Percentiles rank a stretch among this genome's conserved stretches.
phyloP scores from a whole-genome alignment of 2,888 invertebrate species.

The Lissonota sp. region DNA sequence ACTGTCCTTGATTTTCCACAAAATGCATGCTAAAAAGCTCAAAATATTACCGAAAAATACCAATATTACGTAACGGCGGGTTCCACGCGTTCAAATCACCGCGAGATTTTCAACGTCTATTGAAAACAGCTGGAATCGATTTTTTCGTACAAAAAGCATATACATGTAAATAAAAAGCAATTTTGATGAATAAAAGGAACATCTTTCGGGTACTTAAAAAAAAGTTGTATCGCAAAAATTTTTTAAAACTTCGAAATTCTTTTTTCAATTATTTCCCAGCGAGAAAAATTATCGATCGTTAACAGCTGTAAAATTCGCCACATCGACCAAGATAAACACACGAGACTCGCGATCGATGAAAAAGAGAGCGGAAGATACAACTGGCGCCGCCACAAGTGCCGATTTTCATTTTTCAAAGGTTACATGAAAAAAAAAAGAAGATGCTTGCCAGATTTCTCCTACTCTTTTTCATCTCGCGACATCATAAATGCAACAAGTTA shows the following conservation, averaged over 20 bases:
- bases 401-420: too few species aligned
- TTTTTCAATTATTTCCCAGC: too few species aligned
- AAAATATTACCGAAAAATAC: background rate
- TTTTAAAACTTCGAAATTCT: background rate
- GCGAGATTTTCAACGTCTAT: background rate
- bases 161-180: too few species aligned
- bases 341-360: slow-evolving; percentile 1
- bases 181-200: too few species aligned
- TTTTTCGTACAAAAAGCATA: background rate
- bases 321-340: background rate
- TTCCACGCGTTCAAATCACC: slow-evolving; percentile 50
- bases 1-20: slow-evolving; percentile 12
- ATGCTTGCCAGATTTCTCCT: background rate
- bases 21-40: background rate
- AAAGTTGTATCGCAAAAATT: too few species aligned
- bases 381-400: slow-evolving; percentile 3
- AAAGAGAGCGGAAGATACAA: slow-evolving; percentile 10
- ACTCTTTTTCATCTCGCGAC: slow-evolving; percentile 9
- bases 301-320: background rate
- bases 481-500: slow-evolving; percentile 48
- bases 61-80: slow-evolving; percentile 8
- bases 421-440: too few species aligned
- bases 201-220: too few species aligned
- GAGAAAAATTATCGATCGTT: slow-evolving; percentile 33
- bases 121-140: background rate